These are phyloP conservation scores for Orthosia gothica DNA, from an alignment of 2,888 invertebrate genomes.

Conservation along the genomic window DNA sequence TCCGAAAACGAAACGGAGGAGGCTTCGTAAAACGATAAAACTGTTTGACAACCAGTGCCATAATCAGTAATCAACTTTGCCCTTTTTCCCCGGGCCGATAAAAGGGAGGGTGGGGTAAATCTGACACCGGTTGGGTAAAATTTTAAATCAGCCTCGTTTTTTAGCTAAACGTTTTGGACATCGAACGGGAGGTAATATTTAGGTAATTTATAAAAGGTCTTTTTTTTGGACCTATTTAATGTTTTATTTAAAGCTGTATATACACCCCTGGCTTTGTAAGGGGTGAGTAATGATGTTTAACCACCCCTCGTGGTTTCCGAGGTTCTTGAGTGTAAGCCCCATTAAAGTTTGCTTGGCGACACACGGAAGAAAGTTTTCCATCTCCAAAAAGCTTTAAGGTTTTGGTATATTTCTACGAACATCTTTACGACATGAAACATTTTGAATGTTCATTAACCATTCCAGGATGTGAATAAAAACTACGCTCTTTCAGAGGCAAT, in stretches of 20 bases:
- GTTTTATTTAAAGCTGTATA: slow-evolving; percentile 39
- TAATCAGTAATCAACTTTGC: slow-evolving; percentile 73
- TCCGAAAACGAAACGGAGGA: slow-evolving; percentile 3
- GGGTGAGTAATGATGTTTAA: slow-evolving; percentile 61
- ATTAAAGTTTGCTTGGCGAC: slow-evolving; percentile 46
- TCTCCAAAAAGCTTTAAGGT: background rate
- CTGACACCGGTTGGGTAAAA: slow-evolving; percentile 46
- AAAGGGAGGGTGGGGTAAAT: slow-evolving; percentile 55
- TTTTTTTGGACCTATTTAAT: slow-evolving; percentile 20
- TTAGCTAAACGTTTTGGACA: slow-evolving; percentile 32
- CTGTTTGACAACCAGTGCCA: slow-evolving; percentile 61
- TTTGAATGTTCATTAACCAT: background rate
- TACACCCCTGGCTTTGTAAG: slow-evolving; percentile 6
- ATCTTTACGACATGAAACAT: background rate
- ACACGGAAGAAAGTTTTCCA: slow-evolving; percentile 3
- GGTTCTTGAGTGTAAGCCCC: slow-evolving; percentile 36
- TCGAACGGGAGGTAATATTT: slow-evolving; percentile 43
- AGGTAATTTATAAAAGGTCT: slow-evolving; percentile 38
- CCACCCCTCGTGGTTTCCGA: slow-evolving; percentile 46
- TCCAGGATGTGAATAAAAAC: background rate
- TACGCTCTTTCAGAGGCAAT: background rate
- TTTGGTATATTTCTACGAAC: background rate
- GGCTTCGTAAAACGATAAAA: slow-evolving; percentile 39
- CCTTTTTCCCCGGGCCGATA: slow-evolving; percentile 51
- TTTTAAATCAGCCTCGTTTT: slow-evolving; percentile 50